phyloP scores from a whole-genome alignment of 2,888 invertebrate species.

The Volucella bombylans region DNA sequence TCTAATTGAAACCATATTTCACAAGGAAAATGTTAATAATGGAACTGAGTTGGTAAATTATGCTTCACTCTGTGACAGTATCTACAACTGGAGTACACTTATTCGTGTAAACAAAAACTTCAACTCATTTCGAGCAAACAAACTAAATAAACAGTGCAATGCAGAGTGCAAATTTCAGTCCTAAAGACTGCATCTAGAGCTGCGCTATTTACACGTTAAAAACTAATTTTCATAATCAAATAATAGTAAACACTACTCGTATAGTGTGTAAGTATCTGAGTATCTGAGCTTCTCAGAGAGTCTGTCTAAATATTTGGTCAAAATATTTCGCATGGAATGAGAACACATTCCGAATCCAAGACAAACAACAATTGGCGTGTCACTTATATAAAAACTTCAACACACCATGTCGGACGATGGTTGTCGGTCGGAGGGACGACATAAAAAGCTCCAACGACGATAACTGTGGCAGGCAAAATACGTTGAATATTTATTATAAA shows the following conservation, averaged over 20 bases:
- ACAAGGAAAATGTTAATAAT: background rate
- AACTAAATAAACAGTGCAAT: slow-evolving; percentile 20
- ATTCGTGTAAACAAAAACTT: slow-evolving; percentile 27
- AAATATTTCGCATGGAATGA: slow-evolving; percentile 54
- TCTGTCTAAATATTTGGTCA: slow-evolving; percentile 65
- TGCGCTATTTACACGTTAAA: slow-evolving; percentile 45
- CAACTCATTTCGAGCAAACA: slow-evolving; percentile 9
- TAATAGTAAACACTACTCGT: slow-evolving; percentile 27
- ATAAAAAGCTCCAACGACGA: slow-evolving; percentile 10
- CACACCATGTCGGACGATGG: background rate
- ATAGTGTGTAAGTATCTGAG: background rate
- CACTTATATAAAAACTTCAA: slow-evolving; percentile 26
- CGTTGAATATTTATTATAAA: slow-evolving; percentile 71
- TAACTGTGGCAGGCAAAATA: background rate
- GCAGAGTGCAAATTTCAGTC: too few relatives aligned
- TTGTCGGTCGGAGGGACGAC: slow-evolving; percentile 33
- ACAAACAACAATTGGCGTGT: slow-evolving; percentile 43
- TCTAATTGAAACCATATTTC: background rate
- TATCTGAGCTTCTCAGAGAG: slow-evolving; percentile 1
- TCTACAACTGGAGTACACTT: slow-evolving; percentile 3
- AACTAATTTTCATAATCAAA: slow-evolving; percentile 70
- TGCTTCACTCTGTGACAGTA: background rate
- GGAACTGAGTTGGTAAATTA: background rate
- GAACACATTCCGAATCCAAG: slow-evolving; percentile 38
- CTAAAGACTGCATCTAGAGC: slow-evolving; percentile 18